Evolutionary conservation across 1,140 invertebrate genomes (phyloP).

Genomic region (Macrobrachium rosenbergii): DNA sequence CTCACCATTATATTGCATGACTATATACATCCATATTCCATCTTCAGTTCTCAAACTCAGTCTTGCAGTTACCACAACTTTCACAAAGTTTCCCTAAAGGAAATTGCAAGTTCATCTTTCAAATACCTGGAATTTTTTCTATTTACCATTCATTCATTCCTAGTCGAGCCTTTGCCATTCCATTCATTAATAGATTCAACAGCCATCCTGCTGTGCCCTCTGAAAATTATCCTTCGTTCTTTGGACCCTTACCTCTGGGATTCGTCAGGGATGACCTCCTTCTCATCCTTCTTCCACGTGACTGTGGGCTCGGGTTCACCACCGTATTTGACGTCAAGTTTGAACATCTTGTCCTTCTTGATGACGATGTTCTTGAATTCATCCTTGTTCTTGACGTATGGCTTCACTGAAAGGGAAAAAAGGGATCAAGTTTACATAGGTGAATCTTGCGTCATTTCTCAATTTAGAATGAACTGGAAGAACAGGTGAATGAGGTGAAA

Average conservation of each 20-base stretch:
- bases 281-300: slow-evolving; percentile 83
- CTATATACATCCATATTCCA: no score
- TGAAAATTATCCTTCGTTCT: not conserved
- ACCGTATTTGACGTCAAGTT: slow-evolving; percentile 93
- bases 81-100: no score
- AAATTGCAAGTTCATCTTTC: no score
- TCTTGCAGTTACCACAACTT: no score
- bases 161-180: no score
- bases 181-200: no score
- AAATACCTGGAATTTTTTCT: no score
- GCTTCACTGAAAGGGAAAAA: slow-evolving; percentile 54
- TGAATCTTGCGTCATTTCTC: no score
- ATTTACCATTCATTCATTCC: no score
- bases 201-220: not conserved
- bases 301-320: slow-evolving; percentile 95
- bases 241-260: slow-evolving; percentile 64
- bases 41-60: no score
- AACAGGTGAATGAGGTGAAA: no score
- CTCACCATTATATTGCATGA: no score
- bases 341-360: slow-evolving; percentile 93
- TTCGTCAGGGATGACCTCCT: slow-evolving; percentile 79
- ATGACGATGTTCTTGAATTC: slow-evolving; percentile 89
- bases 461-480: not conserved
- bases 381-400: slow-evolving; percentile 66
- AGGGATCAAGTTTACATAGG: not conserved